Conservation (phyloP, 2,888 invertebrate genomes). For the Trichopoda pennipes region DNA sequence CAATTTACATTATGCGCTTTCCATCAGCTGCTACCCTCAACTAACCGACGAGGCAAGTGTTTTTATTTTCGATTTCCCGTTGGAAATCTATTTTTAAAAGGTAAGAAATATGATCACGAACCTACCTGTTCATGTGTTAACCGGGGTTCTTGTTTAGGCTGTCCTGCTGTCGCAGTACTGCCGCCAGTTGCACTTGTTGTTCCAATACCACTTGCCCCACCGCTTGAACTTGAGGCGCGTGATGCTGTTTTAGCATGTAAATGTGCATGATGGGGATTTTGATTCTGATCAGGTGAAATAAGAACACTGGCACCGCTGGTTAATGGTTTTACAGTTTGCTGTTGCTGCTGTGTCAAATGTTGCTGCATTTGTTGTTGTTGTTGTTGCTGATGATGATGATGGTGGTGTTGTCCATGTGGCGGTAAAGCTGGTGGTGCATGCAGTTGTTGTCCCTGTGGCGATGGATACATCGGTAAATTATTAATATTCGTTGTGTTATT, state of each 20-base stretch:
- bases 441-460: conserved; percentile 72
- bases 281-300: conserved; percentile 73
- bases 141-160: conserved; percentile 88
- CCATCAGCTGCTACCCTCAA: too few relatives aligned
- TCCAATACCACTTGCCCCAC: conserved; percentile 75
- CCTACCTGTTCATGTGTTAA: conserved; percentile 93
- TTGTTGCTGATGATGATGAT: conserved; percentile 65
- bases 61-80: too few relatives aligned
- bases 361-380: conserved; percentile 61
- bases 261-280: conserved; percentile 80
- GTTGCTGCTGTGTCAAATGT: conserved; percentile 69
- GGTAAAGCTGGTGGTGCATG: conserved; percentile 72
- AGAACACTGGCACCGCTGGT: background rate
- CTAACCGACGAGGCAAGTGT: too few relatives aligned
- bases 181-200: conserved; percentile 82
- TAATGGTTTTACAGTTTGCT: conserved; percentile 71
- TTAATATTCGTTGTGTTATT: conserved; percentile 68
- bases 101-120: background rate
- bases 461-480: conserved; percentile 70
- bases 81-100: too few relatives aligned
- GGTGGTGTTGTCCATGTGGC: conserved; percentile 77
- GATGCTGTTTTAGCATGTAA: conserved; percentile 77
- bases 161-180: conserved; percentile 69
- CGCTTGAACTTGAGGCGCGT: conserved; percentile 80
- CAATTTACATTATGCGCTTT: too few relatives aligned